Evolutionary conservation across 2,113 vertebrate species (phyloP), one percentile per base, ranked within the genome.

Genomic region (Corythornis vintsioides): DNA sequence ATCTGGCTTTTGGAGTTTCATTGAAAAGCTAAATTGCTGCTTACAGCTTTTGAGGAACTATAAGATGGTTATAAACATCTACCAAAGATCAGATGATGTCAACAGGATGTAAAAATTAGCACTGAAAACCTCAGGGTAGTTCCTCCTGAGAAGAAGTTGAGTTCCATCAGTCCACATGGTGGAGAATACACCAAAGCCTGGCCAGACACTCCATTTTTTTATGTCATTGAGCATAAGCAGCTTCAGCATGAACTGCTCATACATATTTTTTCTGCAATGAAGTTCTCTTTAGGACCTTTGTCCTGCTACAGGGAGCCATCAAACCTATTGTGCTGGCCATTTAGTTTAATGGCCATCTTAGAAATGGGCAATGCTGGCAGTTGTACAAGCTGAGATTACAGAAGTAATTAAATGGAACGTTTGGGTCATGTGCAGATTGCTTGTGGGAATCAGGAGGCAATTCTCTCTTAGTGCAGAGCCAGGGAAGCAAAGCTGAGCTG

Each of bases 371-470:
- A 43, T 13, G 13, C 31, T 42, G 33, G 29, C 40, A 52, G 3
- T 66, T 84, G 52, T 4, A 35, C 22, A 55, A 69, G 24, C 45
- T 76, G 45, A 61, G 77, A 75, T 82, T 83, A 18, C 63, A 80
- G 65, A 88, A 89, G 50, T 87, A 70, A 87, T 72, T 63, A 59
- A 80, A 83, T 83, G 35, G 38, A 47, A 55, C 45, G 50, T 57
- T 57, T 87, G 67, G 38, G 43, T 84, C 28, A 20, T 24, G 48
- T 61, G 31, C 7, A 7, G 33, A 45, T 78, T 90, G 48, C 33
- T 78, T 55, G 22, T 13, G 29, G 66, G 80, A 64, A 71, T 24
- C 15, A 10, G 55, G 50, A 79, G 70, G 53, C 10, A 48, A 38
- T 89, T 87, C 85, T 29, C 52, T 53, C 55, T 66, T 52, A 29